These are phyloP conservation scores for Oxystoma pomonae DNA, from an alignment of 2,888 invertebrate genomes.

Conservation along the genomic window DNA sequence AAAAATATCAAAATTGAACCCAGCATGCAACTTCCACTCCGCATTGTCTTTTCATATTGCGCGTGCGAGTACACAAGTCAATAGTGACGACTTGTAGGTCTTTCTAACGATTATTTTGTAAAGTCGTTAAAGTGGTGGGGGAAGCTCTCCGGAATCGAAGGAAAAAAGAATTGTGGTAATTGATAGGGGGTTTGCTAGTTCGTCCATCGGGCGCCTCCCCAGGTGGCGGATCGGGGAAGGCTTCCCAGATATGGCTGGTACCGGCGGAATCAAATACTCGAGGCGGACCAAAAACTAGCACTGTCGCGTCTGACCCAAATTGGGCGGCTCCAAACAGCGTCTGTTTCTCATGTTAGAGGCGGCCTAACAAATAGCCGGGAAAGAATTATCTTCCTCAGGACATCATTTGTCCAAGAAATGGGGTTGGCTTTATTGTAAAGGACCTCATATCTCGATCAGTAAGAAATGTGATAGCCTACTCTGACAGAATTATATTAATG, in stretches of 20 bases:
- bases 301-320: background rate
- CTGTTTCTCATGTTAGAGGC: background rate
- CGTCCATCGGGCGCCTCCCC: background rate
- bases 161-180: no score
- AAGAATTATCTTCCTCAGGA: conserved; percentile 1
- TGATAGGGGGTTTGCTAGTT: background rate
- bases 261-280: background rate
- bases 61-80: no score
- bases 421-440: background rate
- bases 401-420: background rate
- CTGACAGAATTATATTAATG: background rate
- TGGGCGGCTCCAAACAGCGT: conserved; percentile 8
- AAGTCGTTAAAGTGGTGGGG: no score
- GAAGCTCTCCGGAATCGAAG: no score
- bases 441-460: background rate
- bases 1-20: no score
- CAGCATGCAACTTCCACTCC: no score
- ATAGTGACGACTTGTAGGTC: no score
- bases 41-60: no score
- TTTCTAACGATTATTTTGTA: no score
- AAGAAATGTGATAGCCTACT: conserved; percentile 4
- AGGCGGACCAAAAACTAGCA: background rate
- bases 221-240: background rate
- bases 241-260: background rate
- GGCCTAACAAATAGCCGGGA: conserved; percentile 1